A percentile compares a stretch with the other conserved stretches of the same genome.
These are phyloP conservation scores for Cyprinodon brontotheroides DNA, from an alignment of 2,113 vertebrate species.

Conservation along the genomic window DNA sequence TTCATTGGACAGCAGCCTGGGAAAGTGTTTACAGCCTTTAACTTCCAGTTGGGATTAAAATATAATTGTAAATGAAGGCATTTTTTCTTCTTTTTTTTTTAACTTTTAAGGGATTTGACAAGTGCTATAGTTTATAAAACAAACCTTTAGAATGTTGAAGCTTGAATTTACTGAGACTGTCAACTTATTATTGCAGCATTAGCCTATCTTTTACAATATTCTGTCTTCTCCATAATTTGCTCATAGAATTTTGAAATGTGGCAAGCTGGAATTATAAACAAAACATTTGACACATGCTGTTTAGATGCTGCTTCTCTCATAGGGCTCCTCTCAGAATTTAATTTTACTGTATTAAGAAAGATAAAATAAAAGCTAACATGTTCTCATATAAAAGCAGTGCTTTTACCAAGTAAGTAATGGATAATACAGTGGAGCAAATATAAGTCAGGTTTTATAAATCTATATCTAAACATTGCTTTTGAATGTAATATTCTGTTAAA, in stretches of 20 bases:
- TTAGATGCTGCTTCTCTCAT: background rate
- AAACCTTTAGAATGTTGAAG: background rate
- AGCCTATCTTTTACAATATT: slow-evolving; percentile 2
- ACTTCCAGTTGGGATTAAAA: slow-evolving; percentile 18
- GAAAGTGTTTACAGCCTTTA: slow-evolving; percentile 12
- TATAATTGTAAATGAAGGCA: slow-evolving; percentile 3
- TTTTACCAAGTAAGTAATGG: no score
- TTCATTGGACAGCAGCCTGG: slow-evolving; percentile 39
- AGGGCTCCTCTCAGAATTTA: background rate
- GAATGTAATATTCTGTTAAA: no score
- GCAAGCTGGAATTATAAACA: background rate
- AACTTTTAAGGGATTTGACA: slow-evolving; percentile 12
- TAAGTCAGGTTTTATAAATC: no score
- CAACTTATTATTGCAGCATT: slow-evolving; percentile 8
- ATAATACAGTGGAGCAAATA: no score
- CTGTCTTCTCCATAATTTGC: slow-evolving; percentile 10
- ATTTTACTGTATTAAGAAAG: background rate
- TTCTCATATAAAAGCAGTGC: background rate
- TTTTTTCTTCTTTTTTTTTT: slow-evolving; percentile 7
- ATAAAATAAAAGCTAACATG: background rate
- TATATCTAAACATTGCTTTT: no score
- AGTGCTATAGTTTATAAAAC: background rate
- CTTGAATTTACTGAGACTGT: background rate
- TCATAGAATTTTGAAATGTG: background rate
- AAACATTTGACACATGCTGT: background rate